Evolutionary conservation across 2,888 invertebrate genomes (phyloP), one percentile per base, ranked within the genome.

Genomic region (Melieria crassipennis): DNA sequence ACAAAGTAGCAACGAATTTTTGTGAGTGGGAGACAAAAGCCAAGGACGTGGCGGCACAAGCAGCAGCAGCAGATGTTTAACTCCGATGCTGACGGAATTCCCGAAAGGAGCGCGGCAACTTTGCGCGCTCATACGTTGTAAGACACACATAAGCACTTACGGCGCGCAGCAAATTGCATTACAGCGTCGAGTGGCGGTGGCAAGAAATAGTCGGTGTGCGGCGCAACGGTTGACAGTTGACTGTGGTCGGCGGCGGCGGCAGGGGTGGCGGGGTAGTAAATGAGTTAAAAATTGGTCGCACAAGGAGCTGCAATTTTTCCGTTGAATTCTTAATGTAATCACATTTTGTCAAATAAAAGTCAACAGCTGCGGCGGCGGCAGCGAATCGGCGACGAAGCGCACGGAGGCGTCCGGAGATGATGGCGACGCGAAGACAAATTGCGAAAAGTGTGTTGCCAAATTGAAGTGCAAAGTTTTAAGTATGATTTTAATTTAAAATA

Each of bases 341-440:
- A 76, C 72, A 75, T 76, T 76, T 75, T 76, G 76, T 73, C 76
- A 73, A 72, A 76, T 76, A 73, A 73, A 76, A 75, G 72, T 73
- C 75, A 73, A 75, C 72, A 62, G 16, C 4, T 57, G 43, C 30
- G 50, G 56, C 42, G 13, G n/a, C 42, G 43, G 16, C 13, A 13
- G 42, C 11, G 46, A 11, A 55, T 30, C 30, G 30, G 30, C 30
- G 30, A 3, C 30, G 30, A 30, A 30, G 30, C 30, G 30, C 30
- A 30, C 30, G 3, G 30, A 3, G 30, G 30, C 30, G 30, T 30
- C 30, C 30, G 30, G 30, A 30, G 30, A 30, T 30, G 30, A 30
- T 30, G 30, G n/a, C 52, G 52, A 52, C 10, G 52, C 13, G 13
- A 52, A n/a, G 52, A 52, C 52, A 52, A 30, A 30, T 30, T 30